Base-by-base conservation (phyloP, 2,797 vertebrate species). In the Fratercula arctica region DNA sequence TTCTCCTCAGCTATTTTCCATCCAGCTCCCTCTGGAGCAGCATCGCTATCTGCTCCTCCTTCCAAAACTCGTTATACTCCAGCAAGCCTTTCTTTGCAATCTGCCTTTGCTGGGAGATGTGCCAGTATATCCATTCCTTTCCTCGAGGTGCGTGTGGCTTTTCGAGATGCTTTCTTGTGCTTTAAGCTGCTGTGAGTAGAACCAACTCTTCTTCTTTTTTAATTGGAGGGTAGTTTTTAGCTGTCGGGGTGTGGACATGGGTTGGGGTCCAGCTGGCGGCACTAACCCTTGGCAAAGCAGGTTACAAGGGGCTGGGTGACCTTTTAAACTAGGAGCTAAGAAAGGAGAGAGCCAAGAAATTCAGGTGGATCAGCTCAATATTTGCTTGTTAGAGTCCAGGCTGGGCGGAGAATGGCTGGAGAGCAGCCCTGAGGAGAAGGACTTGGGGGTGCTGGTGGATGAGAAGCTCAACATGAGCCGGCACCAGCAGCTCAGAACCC, bases 181-280 rank as follows among this genome's bases (percentile, higher is more conserved):
- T 53, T 77, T 41, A 20, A 67, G 64, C 31, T 66, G 20, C n/a
- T 31, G 48, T 20, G 35, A 76, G 46, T 16, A 53, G 81, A 50
- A 75, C 7, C 24, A 63, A 37, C 33, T 51, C 6, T 3, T 31
- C 13, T 50, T 28, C 16, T 13, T 39, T 39, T 20, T 24, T 31
- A 64, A 41, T 45, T 3, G 1, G 25, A 41, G 53, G 26, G 7
- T 48, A 16, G 12, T n/a, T 69, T 60, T 41, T 33, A 24, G 37
- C 28, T 0, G 1, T 21, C 0, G 1, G 33, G 11, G 19, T 26
- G 74, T 19, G 33, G 67, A 50, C 29, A 9, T 17, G 61, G 53
- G 45, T 24, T 35, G 53, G 41, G 31, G 24, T 57, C 33, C 41
- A 37, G 11, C 41, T 60, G 31, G 39, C 29, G 41, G 43, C 6